Percentiles rank a stretch among this genome's conserved stretches.
Evolutionary conservation across 2,113 vertebrate genomes (phyloP).

Genomic region (Aphyosemion australe): DNA sequence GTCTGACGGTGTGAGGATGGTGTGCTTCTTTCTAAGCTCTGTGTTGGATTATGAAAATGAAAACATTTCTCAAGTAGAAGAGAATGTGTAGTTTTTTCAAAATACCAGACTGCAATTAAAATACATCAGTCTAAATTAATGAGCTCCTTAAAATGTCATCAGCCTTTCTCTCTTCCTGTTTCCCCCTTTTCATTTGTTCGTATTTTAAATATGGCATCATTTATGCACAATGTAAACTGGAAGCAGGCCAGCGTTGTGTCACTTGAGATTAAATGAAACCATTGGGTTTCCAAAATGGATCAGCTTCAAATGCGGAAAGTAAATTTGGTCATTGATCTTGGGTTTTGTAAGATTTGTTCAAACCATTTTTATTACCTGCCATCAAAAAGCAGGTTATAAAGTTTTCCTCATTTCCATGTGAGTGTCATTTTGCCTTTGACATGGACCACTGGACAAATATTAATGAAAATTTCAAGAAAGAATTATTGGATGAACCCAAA

Average conservation of each 20-base stretch:
- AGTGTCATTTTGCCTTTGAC: too few species aligned
- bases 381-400: too few species aligned
- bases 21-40: constrained; percentile 3
- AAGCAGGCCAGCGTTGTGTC: constrained; percentile 29
- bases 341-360: neutral
- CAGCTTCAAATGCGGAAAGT: constrained; percentile 18
- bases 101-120: constrained; percentile 36
- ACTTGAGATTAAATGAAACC: constrained; percentile 60
- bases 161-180: constrained; percentile 27
- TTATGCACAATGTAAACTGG: constrained; percentile 50
- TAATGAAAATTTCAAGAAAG: too few species aligned
- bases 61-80: constrained; percentile 22
- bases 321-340: neutral
- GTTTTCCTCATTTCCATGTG: too few species aligned
- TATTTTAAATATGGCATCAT: constrained; percentile 59
- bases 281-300: constrained; percentile 35
- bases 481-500: too few species aligned
- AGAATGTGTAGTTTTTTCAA: constrained; percentile 16
- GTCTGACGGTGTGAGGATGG: constrained; percentile 17
- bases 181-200: constrained; percentile 39
- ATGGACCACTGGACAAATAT: too few species aligned
- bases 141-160: constrained; percentile 35
- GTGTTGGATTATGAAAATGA: neutral
- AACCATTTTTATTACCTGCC: neutral
- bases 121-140: constrained; percentile 54